phyloP scores from a whole-genome alignment of 2,888 invertebrate genomes.

The Sesia bembeciformis region DNA sequence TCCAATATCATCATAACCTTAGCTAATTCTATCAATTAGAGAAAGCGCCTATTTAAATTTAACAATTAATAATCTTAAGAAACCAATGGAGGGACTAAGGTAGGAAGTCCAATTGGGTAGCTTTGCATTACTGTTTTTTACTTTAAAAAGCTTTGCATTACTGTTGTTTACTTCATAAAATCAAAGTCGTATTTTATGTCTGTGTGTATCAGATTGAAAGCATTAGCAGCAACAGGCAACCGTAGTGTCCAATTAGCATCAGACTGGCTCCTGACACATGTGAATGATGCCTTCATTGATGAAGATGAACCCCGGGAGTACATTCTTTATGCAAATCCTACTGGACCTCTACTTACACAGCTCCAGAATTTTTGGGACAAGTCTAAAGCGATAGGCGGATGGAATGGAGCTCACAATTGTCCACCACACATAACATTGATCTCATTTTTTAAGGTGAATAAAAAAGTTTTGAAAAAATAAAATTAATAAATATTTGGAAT shows the following conservation, averaged over 20 bases:
- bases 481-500: too few relatives aligned
- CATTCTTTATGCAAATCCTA: conserved; percentile 90
- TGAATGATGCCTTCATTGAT: conserved; percentile 88
- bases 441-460: conserved; percentile 86
- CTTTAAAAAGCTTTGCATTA: not conserved
- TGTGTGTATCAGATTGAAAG: conserved; percentile 80
- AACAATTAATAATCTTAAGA: too few relatives aligned
- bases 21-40: too few relatives aligned
- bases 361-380: conserved; percentile 85
- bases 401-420: conserved; percentile 94
- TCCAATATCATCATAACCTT: too few relatives aligned
- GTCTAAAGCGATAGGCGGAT: conserved; percentile 82
- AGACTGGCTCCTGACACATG: conserved; percentile 93
- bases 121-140: not conserved
- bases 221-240: conserved; percentile 91
- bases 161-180: not conserved
- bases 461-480: too few relatives aligned
- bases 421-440: conserved; percentile 93
- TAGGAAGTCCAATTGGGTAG: not conserved
- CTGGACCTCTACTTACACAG: conserved; percentile 81
- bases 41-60: too few relatives aligned
- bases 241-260: conserved; percentile 90
- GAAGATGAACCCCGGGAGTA: conserved; percentile 86
- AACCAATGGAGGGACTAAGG: too few relatives aligned
- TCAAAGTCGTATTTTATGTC: not conserved